Evolutionary conservation across 1,140 invertebrate species (phyloP).

Genomic region (Macrocentrus cingulum): DNA sequence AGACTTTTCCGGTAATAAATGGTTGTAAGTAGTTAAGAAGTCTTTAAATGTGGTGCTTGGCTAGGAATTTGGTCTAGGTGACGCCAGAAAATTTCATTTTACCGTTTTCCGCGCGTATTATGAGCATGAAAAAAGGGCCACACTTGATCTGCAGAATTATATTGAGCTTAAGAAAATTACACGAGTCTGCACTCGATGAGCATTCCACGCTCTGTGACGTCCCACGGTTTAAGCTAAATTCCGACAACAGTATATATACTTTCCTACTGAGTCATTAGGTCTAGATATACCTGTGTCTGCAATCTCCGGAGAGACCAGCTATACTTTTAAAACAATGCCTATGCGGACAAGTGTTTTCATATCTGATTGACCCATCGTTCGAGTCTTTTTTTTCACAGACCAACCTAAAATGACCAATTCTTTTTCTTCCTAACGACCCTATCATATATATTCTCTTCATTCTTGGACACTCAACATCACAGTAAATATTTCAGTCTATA

Average conservation of each 20-base stretch:
- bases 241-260: background rate
- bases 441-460: constrained; percentile 36
- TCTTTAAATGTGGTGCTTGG: no score
- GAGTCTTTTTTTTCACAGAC: constrained; percentile 38
- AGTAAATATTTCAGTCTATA: background rate
- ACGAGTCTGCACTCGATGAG: no score
- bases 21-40: no score
- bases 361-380: constrained; percentile 55
- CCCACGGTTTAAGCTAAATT: background rate
- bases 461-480: background rate
- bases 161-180: no score
- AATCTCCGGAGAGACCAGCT: constrained; percentile 40
- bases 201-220: no score
- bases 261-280: constrained; percentile 41
- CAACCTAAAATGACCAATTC: constrained; percentile 49
- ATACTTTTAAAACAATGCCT: constrained; percentile 45
- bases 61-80: no score
- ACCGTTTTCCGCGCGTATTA: no score
- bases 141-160: no score
- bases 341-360: constrained; percentile 50
- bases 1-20: no score
- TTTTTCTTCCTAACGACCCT: constrained; percentile 51
- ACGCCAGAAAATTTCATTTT: no score
- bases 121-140: no score
- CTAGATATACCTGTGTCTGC: constrained; percentile 50